Evolutionary conservation across 2,113 vertebrate genomes (phyloP), one percentile per base, ranked within the genome.

Genomic region (Ranitomeya variabilis): DNA sequence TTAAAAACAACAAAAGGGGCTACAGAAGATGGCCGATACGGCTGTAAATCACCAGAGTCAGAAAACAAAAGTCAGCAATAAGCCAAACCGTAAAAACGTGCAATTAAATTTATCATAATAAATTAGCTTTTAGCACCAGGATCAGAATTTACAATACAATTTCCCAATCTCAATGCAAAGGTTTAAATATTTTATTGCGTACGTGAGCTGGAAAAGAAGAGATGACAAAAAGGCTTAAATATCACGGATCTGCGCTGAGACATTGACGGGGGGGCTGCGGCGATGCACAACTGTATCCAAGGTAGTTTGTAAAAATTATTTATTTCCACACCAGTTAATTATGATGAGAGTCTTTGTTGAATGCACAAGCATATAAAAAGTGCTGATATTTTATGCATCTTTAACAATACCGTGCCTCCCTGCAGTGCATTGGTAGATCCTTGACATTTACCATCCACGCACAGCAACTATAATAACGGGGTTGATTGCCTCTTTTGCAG

Each of bases 401-500:
- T 96, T 96, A 96, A 96, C 94, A 96, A 95, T 95, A 96, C 94
- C 94, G 94, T 91, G 96, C 94, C 95, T 96, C 95, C 96, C 96
- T 90, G 95, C 96, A 94, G 96, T 92, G 96, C 94, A 93, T 92
- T 95, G 95, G 95, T 95, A 95, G 95, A 96, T 96, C 95, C 93
- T 94, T 96, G 96, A 96, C 96, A 96, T 96, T 96, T 95, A 95
- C 94, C 95, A 96, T 95, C 96, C 95, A 96, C 95, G 95, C 95
- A 94, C 95, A 94, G 95, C 94, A 95, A 95, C 95, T 94, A 94
- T 96, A 96, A 96, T 96, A 96, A 96, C 95, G 93, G 95, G 95
- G 96, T 96, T 96, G 96, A 96, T 96, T 96, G 95, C 96, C 96
- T 96, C 95, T 96, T 96, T 95, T 95, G 95, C 95, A 96, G 95